A percentile compares a stretch with the other conserved stretches of the same genome.
phyloP scores from a whole-genome alignment of 2,888 invertebrate species.

The Autographa pulchrina region DNA sequence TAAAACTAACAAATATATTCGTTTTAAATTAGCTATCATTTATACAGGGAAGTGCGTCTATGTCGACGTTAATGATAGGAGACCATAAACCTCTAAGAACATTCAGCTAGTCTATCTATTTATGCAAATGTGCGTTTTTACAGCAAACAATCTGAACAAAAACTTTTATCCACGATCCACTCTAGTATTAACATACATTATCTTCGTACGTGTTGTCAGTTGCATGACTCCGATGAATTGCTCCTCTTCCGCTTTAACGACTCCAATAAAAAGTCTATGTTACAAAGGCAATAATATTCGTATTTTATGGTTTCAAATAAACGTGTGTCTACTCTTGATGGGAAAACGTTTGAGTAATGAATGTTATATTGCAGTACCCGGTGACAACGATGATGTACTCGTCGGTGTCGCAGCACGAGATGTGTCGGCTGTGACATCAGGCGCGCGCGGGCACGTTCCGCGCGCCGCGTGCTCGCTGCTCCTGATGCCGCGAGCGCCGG shows the following conservation, averaged over 20 bases:
- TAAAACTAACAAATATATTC: not conserved
- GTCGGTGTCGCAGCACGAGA: constrained; percentile 91
- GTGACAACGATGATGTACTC: constrained; percentile 90
- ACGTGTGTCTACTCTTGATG: constrained; percentile 19
- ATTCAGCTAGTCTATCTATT: not conserved
- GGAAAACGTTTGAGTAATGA: constrained; percentile 34
- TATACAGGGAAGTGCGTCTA: not conserved
- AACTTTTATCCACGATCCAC: constrained; percentile 13
- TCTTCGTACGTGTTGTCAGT: constrained; percentile 39
- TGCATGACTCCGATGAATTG: constrained; percentile 51
- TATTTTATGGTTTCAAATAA: constrained; percentile 32
- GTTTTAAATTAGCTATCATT: not conserved
- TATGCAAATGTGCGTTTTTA: not conserved
- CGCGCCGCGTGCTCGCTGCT: constrained; percentile 78
- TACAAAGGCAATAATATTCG: constrained; percentile 33
- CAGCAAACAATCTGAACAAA: not conserved
- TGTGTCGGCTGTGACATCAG: constrained; percentile 92
- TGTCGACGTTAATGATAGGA: not conserved
- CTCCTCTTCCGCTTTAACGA: constrained; percentile 46
- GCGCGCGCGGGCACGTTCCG: constrained; percentile 83
- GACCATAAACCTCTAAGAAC: not conserved
- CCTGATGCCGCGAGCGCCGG: constrained; percentile 84
- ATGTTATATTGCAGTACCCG: constrained; percentile 82
- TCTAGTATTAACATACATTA: constrained; percentile 15
- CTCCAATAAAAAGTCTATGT: constrained; percentile 40